phyloP scores from a whole-genome alignment of 2,797 vertebrate species.

The Miichthys miiuy region DNA sequence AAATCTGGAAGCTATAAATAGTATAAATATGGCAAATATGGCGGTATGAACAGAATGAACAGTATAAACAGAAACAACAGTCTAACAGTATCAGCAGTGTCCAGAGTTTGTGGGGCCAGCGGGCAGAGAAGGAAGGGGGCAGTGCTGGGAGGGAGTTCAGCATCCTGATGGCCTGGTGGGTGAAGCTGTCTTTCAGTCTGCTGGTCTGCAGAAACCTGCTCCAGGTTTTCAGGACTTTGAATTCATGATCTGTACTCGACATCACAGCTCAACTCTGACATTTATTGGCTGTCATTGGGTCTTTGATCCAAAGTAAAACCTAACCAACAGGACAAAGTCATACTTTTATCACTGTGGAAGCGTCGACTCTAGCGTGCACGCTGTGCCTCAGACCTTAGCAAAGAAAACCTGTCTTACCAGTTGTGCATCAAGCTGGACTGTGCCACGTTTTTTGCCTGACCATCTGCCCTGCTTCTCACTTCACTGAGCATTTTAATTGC shows the following conservation, averaged over 20 bases:
- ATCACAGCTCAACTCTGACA: neutral
- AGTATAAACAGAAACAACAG: too few species aligned
- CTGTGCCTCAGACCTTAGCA: conserved; percentile 36
- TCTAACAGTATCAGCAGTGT: too few species aligned
- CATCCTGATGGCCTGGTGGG: too few species aligned
- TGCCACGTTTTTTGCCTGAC: conserved; percentile 52
- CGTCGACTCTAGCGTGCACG: neutral
- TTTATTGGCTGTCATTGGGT: neutral
- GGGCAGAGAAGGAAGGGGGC: too few species aligned
- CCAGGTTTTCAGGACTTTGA: neutral
- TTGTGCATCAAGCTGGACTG: conserved; percentile 69
- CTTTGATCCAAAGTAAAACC: neutral
- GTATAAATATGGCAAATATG: too few species aligned
- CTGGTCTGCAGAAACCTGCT: neutral
- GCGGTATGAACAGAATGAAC: too few species aligned
- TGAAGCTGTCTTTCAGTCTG: too few species aligned
- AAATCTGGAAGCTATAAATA: too few species aligned
- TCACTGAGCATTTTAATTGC: conserved; percentile 75
- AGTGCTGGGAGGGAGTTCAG: too few species aligned
- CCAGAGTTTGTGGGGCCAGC: too few species aligned
- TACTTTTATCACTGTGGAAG: conserved; percentile 5
- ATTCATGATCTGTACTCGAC: neutral
- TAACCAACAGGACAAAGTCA: neutral
- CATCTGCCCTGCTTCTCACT: conserved; percentile 78
- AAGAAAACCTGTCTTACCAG: conserved; percentile 61